Conservation (phyloP, 1,140 invertebrate species). For the Apis dorsata region DNA sequence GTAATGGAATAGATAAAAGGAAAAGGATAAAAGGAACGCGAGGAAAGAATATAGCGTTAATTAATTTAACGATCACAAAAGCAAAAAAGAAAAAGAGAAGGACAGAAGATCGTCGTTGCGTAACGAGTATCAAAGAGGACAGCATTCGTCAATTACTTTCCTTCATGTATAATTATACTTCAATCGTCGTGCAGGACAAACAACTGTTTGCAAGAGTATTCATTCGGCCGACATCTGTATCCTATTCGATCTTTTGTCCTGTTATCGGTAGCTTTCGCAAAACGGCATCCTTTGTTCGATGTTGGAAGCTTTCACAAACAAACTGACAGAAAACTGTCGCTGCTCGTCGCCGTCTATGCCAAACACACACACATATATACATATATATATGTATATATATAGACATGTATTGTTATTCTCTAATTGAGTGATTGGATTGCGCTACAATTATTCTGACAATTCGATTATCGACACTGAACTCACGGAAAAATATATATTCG, state of each 20-base stretch:
- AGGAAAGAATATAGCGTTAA: neutral
- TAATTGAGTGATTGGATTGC: conserved; percentile 60
- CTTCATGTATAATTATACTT: conserved; percentile 61
- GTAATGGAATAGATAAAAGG: too few relatives aligned
- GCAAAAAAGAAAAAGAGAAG: neutral
- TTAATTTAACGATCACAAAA: neutral
- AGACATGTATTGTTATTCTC: conserved; percentile 49
- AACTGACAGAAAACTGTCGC: conserved; percentile 60
- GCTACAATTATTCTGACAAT: conserved; percentile 39
- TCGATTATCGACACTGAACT: conserved; percentile 23
- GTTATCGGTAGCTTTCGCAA: conserved; percentile 63
- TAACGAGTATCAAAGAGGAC: neutral
- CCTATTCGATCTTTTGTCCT: conserved; percentile 60
- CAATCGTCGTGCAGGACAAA: conserved; percentile 41
- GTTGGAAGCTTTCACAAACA: conserved; percentile 56
- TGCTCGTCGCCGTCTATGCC: conserved; percentile 18
- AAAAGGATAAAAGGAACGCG: neutral
- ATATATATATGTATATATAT: neutral
- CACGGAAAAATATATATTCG: neutral
- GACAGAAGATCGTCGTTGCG: neutral
- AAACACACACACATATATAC: too few relatives aligned
- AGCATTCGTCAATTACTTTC: conserved; percentile 42
- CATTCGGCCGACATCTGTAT: conserved; percentile 54
- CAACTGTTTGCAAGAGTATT: conserved; percentile 41
- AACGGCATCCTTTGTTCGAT: conserved; percentile 60